Conservation (phyloP, 2,113 vertebrate genomes). For the Mustela lutreola region DNA sequence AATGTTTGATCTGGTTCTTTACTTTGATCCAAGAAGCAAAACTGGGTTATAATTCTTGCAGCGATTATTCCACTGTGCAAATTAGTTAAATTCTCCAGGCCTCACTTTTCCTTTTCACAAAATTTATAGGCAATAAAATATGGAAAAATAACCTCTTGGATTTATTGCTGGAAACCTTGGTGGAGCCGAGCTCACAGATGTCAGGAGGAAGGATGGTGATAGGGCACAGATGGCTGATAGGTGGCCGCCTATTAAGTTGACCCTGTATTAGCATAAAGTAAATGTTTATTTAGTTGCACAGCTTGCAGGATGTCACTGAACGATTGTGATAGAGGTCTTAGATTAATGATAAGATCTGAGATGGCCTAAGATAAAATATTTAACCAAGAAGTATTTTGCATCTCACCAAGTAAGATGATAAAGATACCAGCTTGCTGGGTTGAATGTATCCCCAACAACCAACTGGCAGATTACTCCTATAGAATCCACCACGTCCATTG, state of each 20-base stretch:
- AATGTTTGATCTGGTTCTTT: neutral
- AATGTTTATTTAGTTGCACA: constrained; percentile 24
- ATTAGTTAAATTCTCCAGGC: neutral
- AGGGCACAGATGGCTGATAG: neutral
- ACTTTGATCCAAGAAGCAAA: constrained; percentile 3
- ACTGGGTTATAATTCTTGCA: neutral
- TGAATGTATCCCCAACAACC: neutral
- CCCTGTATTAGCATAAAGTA: neutral
- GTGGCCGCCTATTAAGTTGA: neutral
- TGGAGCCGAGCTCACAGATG: neutral
- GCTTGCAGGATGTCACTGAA: neutral
- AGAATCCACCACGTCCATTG: neutral
- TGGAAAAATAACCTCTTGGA: neutral
- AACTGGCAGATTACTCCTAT: neutral
- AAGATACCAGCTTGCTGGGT: neutral
- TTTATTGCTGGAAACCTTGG: neutral
- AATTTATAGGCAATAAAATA: constrained; percentile 29
- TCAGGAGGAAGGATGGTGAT: neutral
- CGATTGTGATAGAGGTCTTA: neutral
- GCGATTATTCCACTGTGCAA: neutral
- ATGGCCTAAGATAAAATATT: constrained; percentile 31
- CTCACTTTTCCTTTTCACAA: neutral
- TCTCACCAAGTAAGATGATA: neutral
- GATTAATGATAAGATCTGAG: neutral
- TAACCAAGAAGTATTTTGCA: neutral